Evolutionary conservation across 37 sponge, comb jelly and placozoan species (phyloP), one percentile per base, ranked within the genome.

Genomic region (Beroe forskalii): DNA sequence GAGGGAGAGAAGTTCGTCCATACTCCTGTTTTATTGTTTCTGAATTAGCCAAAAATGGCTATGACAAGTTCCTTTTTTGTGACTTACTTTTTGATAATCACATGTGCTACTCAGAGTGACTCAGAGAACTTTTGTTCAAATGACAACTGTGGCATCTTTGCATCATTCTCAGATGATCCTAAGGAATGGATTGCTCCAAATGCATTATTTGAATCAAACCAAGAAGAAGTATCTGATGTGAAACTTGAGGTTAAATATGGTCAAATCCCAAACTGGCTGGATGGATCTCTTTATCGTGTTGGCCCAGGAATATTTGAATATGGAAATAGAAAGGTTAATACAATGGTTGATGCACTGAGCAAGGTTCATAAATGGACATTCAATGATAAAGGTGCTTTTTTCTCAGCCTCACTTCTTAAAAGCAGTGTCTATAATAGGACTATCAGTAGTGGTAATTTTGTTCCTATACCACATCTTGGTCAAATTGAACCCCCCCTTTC

Each of bases 311-410:
- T 80, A n/a, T 80, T 38, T 41, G 86, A 80, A 44, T n/a, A 38
- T 44, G 86, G 86, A 6, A 27, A 44, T 14, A 80, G 86, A 80
- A 80, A 31, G 55, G 86, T 80, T 6, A 41, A 44, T 25, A 80
- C 28, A 2, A 44, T 80, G 86, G 86, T 80, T 17, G 86, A 80
- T 80, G 86, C 55, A 23, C 27, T 80, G 42, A 80, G 86, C 86
- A 80, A 80, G 22, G 86, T 80, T 43, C 48, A 42, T 38, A 80
- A n/a, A 25, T 80, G 86, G 86, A 42, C 86, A 30, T 80, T 80
- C 35, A 80, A 80, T 0, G 40, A 44, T 80, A 37, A 14, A 0
- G 27, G 17, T 14, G 86, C 86, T 38, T 42, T 37, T 22, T 80
- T 80, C 27, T 4, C 86, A n/a, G 40, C 48, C 3, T 38, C 40